Evolutionary conservation across 2,113 vertebrate species (phyloP), one percentile per base, ranked within the genome.

Genomic region (Odontophorus gujanensis): DNA sequence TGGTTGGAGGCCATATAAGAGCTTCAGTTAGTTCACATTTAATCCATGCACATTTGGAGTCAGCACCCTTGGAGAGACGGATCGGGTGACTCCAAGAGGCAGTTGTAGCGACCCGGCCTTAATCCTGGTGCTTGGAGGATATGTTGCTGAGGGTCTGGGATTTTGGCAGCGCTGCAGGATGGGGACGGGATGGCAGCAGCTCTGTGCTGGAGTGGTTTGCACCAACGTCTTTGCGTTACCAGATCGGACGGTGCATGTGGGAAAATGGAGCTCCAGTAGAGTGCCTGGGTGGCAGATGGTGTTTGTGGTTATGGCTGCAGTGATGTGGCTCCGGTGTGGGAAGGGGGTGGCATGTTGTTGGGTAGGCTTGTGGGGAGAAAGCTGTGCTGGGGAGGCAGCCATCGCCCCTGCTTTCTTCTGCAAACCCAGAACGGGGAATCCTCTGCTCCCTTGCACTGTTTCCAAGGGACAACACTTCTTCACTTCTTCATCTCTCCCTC

Each of bases 11-110:
- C 91, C 75, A 24, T 92, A 87, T 92, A 87, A 82, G 72, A 95
- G 92, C 75, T 95, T 87, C 89, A 68, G 87, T 59, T 65, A 59
- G 81, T 94, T 89, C 93, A 61, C 79, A 69, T 89, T 96, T 96
- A 96, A 96, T 96, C 95, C 81, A 61, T 87, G 93, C 58, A 58
- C 79, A 67, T 91, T 94, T 96, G 95, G 92, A 96, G 78, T 91
- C 91, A 68, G 45, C 85, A 85, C 92, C 95, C 85, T 92, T 91
- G 93, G 87, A 95, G 81, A 89, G 63, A 48, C 67, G 38, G 93
- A 96, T 95, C 26, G 24, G 42, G 81, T 96, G 92, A 85, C 89
- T 85, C 72, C 40, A 28, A 61, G 69, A 78, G 89, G 72, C 87
- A 59, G 89, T 94, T 92, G 91, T 76, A 89, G 90, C 78, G 85